Conservation (phyloP, 2,797 vertebrate species). For the Cottoperca gobio region DNA sequence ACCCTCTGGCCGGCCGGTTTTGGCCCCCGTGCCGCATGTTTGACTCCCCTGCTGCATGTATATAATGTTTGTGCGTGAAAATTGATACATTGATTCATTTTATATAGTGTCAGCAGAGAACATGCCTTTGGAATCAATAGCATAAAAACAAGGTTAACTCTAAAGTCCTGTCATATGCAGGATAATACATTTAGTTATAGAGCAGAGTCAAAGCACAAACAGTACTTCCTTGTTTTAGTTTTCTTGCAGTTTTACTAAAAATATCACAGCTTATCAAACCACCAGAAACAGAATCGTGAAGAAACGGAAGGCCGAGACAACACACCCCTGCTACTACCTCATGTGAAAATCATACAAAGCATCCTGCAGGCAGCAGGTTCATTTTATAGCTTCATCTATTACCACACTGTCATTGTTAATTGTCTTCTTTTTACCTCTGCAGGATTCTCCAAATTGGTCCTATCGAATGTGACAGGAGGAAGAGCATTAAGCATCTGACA, state of each 20-base stretch:
- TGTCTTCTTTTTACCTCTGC: constrained; percentile 99
- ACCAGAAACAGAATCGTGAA: constrained; percentile 76
- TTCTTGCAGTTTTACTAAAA: constrained; percentile 21
- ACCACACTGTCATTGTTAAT: constrained; percentile 99
- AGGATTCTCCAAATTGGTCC: constrained; percentile 99
- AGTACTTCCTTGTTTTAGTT: not conserved
- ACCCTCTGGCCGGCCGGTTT: too few relatives aligned
- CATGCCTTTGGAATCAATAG: constrained; percentile 68
- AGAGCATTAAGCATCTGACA: constrained; percentile 99
- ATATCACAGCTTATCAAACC: constrained; percentile 18
- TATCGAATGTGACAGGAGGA: constrained; percentile 99
- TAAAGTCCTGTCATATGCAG: constrained; percentile 69
- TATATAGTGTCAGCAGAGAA: constrained; percentile 51
- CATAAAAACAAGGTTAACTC: constrained; percentile 66
- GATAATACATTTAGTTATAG: constrained; percentile 73
- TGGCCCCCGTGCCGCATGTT: too few relatives aligned
- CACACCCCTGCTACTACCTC: constrained; percentile 93
- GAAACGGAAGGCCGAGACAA: constrained; percentile 90
- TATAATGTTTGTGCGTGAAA: constrained; percentile 37
- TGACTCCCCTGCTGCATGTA: too few relatives aligned
- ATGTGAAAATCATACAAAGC: constrained; percentile 99
- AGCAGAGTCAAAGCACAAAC: constrained; percentile 16
- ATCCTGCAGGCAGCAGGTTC: constrained; percentile 97
- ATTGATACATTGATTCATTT: constrained; percentile 74
- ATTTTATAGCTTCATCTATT: constrained; percentile 99